These are phyloP conservation scores for Tetragnatha montana DNA, from an alignment of 2,888 invertebrate species.

Conservation along the genomic window DNA sequence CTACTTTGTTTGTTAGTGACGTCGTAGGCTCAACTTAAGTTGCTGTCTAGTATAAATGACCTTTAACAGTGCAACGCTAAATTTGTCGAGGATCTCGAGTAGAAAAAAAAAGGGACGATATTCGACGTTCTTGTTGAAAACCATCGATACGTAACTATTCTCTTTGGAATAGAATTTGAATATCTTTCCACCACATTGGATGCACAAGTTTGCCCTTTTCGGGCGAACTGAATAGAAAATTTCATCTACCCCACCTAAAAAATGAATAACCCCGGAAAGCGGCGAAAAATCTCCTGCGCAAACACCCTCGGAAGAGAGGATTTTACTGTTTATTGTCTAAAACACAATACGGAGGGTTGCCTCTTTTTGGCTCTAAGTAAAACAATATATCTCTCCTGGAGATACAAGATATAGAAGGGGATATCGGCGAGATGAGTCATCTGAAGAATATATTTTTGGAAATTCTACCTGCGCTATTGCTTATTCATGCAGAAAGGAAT, in stretches of 20 bases:
- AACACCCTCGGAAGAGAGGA: neutral
- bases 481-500: neutral
- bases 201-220: too few relatives aligned
- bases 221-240: neutral
- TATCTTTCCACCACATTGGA: too few relatives aligned
- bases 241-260: neutral
- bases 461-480: neutral
- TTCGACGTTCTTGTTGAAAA: too few relatives aligned
- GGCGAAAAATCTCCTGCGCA: neutral
- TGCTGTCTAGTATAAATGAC: too few relatives aligned
- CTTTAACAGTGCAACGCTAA: too few relatives aligned
- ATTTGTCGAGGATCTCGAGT: too few relatives aligned
- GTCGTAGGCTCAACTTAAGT: too few relatives aligned
- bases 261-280: neutral
- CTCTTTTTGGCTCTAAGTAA: neutral
- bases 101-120: too few relatives aligned
- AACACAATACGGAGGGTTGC: neutral
- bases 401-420: neutral
- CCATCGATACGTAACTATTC: too few relatives aligned
- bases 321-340: neutral
- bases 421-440: neutral
- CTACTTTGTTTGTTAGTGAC: too few relatives aligned
- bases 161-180: too few relatives aligned
- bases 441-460: neutral
- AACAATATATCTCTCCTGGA: neutral